phyloP scores from a whole-genome alignment of 30 jellyfish, hydroid and myxozoan genomes.

The Nemopilema nomurai region DNA sequence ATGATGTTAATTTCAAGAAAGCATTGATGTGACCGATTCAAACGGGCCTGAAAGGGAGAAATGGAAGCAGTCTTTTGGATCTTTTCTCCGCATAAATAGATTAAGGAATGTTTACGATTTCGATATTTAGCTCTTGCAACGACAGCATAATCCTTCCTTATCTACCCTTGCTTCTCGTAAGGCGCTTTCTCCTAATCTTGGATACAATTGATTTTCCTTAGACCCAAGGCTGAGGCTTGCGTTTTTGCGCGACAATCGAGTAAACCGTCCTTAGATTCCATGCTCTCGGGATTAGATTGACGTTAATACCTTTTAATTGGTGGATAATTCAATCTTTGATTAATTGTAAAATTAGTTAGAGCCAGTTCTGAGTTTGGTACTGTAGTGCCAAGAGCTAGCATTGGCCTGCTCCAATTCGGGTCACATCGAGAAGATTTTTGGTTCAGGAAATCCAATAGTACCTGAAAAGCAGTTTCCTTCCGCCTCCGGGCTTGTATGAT shows the following conservation, averaged over 20 bases:
- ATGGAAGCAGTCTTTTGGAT: neutral
- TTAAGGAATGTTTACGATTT: neutral
- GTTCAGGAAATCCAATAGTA: neutral
- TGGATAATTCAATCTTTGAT: neutral
- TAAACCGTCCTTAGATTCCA: neutral
- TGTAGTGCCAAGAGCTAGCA: neutral
- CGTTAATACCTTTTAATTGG: neutral
- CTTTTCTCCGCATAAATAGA: neutral
- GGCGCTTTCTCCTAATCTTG: slow-evolving; percentile 47
- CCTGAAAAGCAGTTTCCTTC: neutral
- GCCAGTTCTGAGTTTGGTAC: neutral
- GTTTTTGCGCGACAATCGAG: neutral
- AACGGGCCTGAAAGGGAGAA: neutral
- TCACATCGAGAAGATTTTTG: neutral
- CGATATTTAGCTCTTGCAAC: neutral
- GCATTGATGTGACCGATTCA: neutral
- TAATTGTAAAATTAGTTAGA: neutral
- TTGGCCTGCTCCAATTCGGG: neutral
- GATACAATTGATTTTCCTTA: slow-evolving; percentile 11
- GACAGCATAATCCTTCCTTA: slow-evolving; percentile 23
- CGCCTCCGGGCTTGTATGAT: neutral
- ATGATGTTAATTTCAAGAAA: neutral
- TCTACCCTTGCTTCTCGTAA: slow-evolving; percentile 32
- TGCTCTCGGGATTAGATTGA: neutral
- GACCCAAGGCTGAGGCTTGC: neutral